Evolutionary conservation across 2,888 invertebrate genomes (phyloP), one percentile per base, ranked within the genome.

Genomic region (Notodonta dromedarius): DNA sequence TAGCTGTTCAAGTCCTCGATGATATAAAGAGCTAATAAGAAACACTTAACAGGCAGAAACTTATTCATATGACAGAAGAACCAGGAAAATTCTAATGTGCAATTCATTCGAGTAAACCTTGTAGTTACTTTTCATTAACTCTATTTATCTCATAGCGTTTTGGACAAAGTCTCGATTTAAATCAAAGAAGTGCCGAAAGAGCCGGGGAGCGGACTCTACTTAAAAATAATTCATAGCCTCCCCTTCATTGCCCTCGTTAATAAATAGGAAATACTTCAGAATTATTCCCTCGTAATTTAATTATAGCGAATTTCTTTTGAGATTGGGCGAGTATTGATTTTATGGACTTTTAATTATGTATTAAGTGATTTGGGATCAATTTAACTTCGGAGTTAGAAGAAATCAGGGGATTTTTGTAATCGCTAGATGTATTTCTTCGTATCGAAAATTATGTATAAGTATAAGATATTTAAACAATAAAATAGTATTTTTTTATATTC

Each of bases 181-280:
- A 88, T 88, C 88, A 87, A 87, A 86, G 78, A 76, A 79, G 66
- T 76, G 66, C 61, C 65, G 68, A 60, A 56, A 68, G 67, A 67
- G 74, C 66, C 63, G 65, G 62, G 73, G 80, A 80, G 78, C 65
- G 73, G 71, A 66, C 69, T 74, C 80, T 80, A 80, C 84, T 87
- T 87, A 86, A 86, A 87, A 87, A 86, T 86, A 85, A 87, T 86
- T 87, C 83, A 84, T 80, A 71, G 73, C 71, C 74, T 62, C 67
- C 84, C 83, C 79, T 82, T 82, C 78, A 86, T 88, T 86, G 78
- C 78, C 73, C 76, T 79, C 84, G 77, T 82, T 84, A 83, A 84
- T 83, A 83, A 82, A 77, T 79, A 76, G 77, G 70, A 78, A 82
- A 85, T 83, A 81, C 83, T 83, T 81, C 63, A 69, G 69, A 71